Evolutionary conservation across 2,113 vertebrate species (phyloP).

Genomic region (Hypocryptadius cinnamomeus): DNA sequence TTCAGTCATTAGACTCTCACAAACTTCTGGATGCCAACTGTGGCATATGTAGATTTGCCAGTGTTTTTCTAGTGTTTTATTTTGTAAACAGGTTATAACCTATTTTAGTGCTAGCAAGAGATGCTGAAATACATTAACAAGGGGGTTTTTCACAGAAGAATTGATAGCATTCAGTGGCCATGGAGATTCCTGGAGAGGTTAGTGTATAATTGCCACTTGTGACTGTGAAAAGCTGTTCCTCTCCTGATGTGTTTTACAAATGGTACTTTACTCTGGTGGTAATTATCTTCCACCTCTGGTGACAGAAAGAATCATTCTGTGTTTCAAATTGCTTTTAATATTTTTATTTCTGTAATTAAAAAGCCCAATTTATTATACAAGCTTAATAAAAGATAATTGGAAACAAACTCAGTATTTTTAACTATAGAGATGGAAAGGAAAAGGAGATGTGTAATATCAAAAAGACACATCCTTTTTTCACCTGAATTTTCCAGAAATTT

Average conservation of each 20-base stretch:
- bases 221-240: conserved; percentile 11
- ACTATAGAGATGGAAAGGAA: background rate
- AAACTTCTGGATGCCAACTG: background rate
- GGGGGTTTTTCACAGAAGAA: background rate
- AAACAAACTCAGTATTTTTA: conserved; percentile 9
- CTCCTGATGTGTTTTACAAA: background rate
- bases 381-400: background rate
- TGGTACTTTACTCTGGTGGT: background rate
- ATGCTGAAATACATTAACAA: background rate
- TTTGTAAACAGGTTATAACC: background rate
- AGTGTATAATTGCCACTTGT: conserved; percentile 5
- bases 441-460: background rate
- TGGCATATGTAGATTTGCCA: background rate
- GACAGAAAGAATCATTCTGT: background rate
- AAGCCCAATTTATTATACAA: background rate
- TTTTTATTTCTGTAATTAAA: conserved; percentile 34
- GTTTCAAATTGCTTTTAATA: conserved; percentile 6
- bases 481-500: background rate
- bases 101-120: background rate
- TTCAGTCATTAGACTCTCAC: background rate
- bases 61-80: background rate
- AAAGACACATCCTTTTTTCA: background rate
- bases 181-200: background rate
- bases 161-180: background rate
- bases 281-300: conserved; percentile 17